Evolutionary conservation across 2,113 vertebrate genomes (phyloP), one percentile per base, ranked within the genome.

Genomic region (Malurus alboscapulatus): DNA sequence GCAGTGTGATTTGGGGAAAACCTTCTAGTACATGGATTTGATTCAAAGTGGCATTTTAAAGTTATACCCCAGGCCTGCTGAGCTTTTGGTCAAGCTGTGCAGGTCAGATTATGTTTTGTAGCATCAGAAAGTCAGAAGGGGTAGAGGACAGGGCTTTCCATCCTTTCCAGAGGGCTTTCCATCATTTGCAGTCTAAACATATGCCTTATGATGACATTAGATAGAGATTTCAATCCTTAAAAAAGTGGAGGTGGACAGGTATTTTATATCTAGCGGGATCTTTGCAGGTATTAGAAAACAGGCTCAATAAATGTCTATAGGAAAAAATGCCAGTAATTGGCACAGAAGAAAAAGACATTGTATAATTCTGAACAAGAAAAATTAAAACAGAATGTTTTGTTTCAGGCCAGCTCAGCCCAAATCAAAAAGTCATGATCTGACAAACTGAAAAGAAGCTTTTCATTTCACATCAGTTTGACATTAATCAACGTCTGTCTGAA

Each of bases 381-480:
- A 87, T 82, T 79, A 75, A 88, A 95, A 12, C 29, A 54, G 75
- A 94, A 85, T 66, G 12, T 80, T 93, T 94, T 75, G 53, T 88
- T 95, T 93, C 72, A 79, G 71, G 71, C 42, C 42, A 88, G n/a
- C 34, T 94, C 72, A 96, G 15, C n/a, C 57, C 59, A 88, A 81
- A 88, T 83, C 50, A 86, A 86, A 84, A 84, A 69, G 65, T 88
- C 72, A 36, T 36, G 44, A 86, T 80, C 34, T 93, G 88, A 93
- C 58, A 92, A 93, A 95, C 63, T 77, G 63, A 88, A 88, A 74
- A 73, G 45, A 80, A 88, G 40, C 85, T 80, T 95, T 95, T 96
- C 63, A 59, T 84, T 92, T 94, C 68, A 63, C 38, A 95, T 94
- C 93, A 94, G 63, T 66, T 66, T 92, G 59, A 90, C 75, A 74